Conservation (phyloP, 2,113 vertebrate genomes). For the Coryphaenoides rupestris region DNA sequence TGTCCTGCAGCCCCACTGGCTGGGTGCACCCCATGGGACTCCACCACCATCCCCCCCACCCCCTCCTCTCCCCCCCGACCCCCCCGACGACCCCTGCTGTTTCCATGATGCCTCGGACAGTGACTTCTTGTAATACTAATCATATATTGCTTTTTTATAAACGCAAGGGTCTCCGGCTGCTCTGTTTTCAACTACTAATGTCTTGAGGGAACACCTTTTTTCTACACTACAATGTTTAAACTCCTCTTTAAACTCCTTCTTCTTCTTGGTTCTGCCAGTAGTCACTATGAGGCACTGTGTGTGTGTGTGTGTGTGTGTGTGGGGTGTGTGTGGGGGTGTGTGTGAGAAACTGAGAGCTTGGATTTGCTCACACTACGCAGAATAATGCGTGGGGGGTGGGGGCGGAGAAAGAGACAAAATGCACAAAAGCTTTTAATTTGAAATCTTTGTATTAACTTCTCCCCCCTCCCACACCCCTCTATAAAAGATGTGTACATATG, state of each 20-base stretch:
- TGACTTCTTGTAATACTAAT: constrained; percentile 68
- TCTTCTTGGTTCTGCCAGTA: constrained; percentile 13
- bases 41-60: no score
- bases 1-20: constrained; percentile 44
- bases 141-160: constrained; percentile 59
- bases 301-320: not conserved
- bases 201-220: constrained; percentile 55
- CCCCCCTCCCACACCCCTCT: not conserved
- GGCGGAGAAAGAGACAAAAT: not conserved
- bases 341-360: no score
- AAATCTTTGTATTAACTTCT: not conserved
- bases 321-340: no score
- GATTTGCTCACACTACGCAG: constrained; percentile 39
- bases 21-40: constrained; percentile 63
- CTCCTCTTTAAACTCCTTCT: constrained; percentile 5
- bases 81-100: constrained; percentile 31
- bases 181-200: constrained; percentile 49
- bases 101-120: constrained; percentile 65
- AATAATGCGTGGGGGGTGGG: not conserved
- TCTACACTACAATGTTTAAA: constrained; percentile 62
- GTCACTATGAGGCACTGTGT: constrained; percentile 23
- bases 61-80: constrained; percentile 36
- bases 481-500: constrained; percentile 10
- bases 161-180: constrained; percentile 46
- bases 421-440: constrained; percentile 34